Conservation (phyloP, 2,797 vertebrate genomes). For the Gymnocypris eckloni region DNA sequence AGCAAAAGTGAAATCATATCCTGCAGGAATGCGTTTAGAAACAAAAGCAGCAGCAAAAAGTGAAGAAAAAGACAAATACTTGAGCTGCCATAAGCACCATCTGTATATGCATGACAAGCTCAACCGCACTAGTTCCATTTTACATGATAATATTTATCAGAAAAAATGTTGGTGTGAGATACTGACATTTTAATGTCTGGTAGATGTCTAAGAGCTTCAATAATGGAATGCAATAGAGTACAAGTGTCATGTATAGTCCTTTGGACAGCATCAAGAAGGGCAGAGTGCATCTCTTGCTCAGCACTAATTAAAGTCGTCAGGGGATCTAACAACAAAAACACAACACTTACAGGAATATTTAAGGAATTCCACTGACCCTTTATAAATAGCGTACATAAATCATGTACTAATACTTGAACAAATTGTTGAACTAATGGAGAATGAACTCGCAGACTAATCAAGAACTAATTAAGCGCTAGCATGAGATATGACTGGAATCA, state of each 20-base stretch:
- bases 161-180: neutral
- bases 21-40: conserved; percentile 23
- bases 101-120: neutral
- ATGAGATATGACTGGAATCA: neutral
- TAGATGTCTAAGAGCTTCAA: conserved; percentile 25
- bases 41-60: conserved; percentile 51
- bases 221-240: neutral
- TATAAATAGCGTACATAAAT: neutral
- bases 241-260: neutral
- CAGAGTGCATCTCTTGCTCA: neutral
- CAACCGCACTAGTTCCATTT: neutral
- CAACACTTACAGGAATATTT: neutral
- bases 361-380: neutral
- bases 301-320: neutral
- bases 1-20: conserved; percentile 13
- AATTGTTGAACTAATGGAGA: neutral
- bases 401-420: neutral
- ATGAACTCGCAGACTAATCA: neutral
- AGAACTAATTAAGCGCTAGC: neutral
- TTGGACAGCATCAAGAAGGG: neutral
- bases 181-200: neutral
- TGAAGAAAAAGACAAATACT: conserved; percentile 24
- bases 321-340: neutral
- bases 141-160: neutral
- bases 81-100: conserved; percentile 28